Base-by-base conservation (phyloP, 2,113 vertebrate genomes). In the Chiloscyllium plagiosum region DNA sequence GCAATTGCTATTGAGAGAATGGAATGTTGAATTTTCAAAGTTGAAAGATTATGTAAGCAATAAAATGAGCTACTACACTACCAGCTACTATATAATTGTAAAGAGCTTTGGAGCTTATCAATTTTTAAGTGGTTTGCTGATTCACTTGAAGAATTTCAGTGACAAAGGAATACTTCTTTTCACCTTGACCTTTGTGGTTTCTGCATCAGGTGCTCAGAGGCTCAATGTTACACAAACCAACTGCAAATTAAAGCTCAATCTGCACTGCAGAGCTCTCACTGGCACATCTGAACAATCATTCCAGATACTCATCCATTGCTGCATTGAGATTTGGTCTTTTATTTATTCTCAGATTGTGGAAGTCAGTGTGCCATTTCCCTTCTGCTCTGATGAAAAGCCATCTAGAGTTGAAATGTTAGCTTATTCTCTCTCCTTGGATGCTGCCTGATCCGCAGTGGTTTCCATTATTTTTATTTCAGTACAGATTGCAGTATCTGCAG, bases 41-140 rank as follows among this genome's bases (percentile, higher is more conserved):
- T 37, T 80, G 78, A 80, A 80, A 80, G 78, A 4, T 80, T n/a
- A 92, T 66, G 56, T 92, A 92, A 92, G 33, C 89, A 92, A 29
- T 37, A n/a, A n/a, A 92, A 7, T n/a, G 33, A n/a, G 56, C 3
- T 19, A 65, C 33, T 13, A 37, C 29, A 76, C 8, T 1, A 76
- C 72, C 72, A 42, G 13, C 29, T 13, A 65, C 5, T 15, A 33
- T 37, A 65, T 61, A 20, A n/a, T 52, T 89, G 26, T 89, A 29
- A 12, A 89, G 12, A 52, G 19, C 50, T 26, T 89, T 56, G 26
- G 8, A 29, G 50, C 24, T 89, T 89, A 52, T 56, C 29, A 89
- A 56, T 56, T 89, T 89, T 24, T 56, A 15, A 89, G 13, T 87
- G 4, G 26, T 52, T 29, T 89, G 50, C 47, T 89, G 86, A 56